phyloP scores from a whole-genome alignment of 2,797 vertebrate genomes.

The Esox lucius region DNA sequence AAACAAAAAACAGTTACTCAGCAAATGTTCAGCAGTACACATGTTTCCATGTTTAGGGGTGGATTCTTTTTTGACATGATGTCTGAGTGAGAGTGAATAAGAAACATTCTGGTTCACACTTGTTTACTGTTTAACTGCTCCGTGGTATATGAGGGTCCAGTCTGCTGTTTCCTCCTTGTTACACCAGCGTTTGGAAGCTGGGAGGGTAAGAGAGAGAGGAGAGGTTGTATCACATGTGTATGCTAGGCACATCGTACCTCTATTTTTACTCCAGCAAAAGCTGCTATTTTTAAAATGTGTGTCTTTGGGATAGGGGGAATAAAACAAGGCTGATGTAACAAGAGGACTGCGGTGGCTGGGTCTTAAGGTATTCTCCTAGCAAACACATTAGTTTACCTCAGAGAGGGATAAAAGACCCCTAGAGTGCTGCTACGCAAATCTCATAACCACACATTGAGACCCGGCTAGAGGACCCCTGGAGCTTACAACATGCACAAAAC shows the following conservation, averaged over 20 bases:
- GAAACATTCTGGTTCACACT: background rate
- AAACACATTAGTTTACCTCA: background rate
- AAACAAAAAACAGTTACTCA: no score
- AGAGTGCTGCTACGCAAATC: background rate
- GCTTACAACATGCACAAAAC: no score
- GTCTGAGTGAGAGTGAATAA: no score
- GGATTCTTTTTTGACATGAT: no score
- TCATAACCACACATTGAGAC: background rate
- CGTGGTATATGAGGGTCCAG: background rate
- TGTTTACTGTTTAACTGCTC: conserved; percentile 4
- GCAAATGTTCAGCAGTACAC: no score
- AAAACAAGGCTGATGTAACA: conserved; percentile 28
- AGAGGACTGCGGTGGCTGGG: conserved; percentile 22
- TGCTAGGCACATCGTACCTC: conserved; percentile 9
- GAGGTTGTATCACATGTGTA: background rate
- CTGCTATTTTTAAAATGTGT: conserved; percentile 42
- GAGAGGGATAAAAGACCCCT: background rate
- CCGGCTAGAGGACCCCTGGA: background rate
- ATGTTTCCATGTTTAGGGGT: no score
- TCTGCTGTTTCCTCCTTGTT: background rate
- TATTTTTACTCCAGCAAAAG: conserved; percentile 46
- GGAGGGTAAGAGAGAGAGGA: background rate
- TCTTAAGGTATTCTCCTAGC: background rate
- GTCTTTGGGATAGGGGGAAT: background rate
- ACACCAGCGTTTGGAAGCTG: background rate